phyloP scores from a whole-genome alignment of 2,113 vertebrate genomes.

The Lagopus muta region DNA sequence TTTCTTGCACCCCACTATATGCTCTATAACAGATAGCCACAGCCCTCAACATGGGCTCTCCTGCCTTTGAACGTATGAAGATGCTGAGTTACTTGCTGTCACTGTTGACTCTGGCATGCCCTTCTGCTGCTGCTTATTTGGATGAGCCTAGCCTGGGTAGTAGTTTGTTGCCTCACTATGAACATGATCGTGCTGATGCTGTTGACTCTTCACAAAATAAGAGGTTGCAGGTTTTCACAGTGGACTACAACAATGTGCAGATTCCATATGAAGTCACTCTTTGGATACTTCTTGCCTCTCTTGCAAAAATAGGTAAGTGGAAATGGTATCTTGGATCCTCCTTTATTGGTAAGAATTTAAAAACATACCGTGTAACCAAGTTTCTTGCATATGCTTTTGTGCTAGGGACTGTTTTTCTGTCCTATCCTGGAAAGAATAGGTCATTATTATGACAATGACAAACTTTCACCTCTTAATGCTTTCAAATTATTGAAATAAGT shows the following conservation, averaged over 20 bases:
- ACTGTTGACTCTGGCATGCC: background rate
- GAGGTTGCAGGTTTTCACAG: constrained; percentile 82
- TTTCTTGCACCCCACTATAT: fast-evolving
- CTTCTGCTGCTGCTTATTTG: constrained; percentile 8
- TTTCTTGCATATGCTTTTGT: background rate
- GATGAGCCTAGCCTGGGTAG: background rate
- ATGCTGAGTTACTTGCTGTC: constrained; percentile 6
- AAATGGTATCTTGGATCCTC: background rate
- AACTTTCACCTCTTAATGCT: background rate
- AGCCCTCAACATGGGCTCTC: constrained; percentile 14
- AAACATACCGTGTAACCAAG: fast-evolving
- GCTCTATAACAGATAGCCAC: background rate
- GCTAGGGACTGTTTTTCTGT: background rate
- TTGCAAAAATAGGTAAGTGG: constrained; percentile 96
- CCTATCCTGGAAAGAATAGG: background rate
- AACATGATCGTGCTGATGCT: background rate
- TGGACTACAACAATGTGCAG: constrained; percentile 91
- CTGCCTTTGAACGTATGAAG: fast-evolving
- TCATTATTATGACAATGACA: background rate
- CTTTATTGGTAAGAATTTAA: background rate
- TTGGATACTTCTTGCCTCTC: constrained; percentile 94
- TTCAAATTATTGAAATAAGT: background rate
- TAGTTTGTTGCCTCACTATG: background rate
- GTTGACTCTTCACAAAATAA: constrained; percentile 54
- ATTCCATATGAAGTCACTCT: constrained; percentile 95